A percentile compares a stretch with the other conserved stretches of the same genome.
These are phyloP conservation scores for Eptesicus fuscus DNA, from an alignment of 2,113 vertebrate genomes.

Conservation along the genomic window DNA sequence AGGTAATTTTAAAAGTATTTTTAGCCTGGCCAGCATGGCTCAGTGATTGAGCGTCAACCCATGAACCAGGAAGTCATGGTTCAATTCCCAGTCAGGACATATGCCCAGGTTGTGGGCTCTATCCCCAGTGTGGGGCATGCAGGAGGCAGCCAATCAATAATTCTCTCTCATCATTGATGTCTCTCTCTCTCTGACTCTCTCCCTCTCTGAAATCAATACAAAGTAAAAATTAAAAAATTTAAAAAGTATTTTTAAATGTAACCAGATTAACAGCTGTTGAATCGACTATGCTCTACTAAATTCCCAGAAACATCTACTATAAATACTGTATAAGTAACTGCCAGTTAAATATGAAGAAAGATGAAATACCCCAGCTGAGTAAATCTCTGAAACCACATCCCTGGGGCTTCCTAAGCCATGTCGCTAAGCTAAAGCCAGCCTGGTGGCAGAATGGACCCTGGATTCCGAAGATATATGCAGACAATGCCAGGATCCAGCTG, in stretches of 20 bases:
- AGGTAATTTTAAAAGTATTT: background rate
- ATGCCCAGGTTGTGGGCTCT: no score
- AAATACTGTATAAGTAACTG: background rate
- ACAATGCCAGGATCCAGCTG: background rate
- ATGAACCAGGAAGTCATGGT: no score
- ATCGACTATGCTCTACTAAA: background rate
- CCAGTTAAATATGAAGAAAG: background rate
- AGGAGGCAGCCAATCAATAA: no score
- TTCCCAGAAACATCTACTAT: background rate
- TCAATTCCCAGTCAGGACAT: no score
- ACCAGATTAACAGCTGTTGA: background rate
- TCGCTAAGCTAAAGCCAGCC: background rate
- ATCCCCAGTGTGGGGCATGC: no score
- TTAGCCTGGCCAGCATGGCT: background rate
- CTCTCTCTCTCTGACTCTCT: no score
- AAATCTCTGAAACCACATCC: conserved; percentile 25
- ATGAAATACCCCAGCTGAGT: background rate
- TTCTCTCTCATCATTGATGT: no score
- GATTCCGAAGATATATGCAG: background rate
- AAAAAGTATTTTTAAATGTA: background rate
- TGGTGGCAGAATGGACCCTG: background rate
- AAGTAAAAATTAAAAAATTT: background rate
- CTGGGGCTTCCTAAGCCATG: background rate
- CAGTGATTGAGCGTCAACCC: no score
- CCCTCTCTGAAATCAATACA: no score